Conservation (phyloP, 2,797 vertebrate genomes). For the Calcarius lapponicus region DNA sequence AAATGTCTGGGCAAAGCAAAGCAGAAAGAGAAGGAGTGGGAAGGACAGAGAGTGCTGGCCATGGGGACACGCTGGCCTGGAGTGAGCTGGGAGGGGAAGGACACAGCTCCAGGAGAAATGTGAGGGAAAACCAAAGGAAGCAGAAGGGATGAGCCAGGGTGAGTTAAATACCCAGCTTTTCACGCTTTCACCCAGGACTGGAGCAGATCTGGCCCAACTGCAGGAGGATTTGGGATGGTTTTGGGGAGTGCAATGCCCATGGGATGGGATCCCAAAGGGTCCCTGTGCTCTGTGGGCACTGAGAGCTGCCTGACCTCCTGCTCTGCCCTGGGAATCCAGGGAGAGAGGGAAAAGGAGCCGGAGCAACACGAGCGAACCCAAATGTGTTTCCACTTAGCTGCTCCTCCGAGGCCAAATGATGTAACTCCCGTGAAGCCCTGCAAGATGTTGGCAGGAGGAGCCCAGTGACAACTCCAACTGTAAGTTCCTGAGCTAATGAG, state of each 20-base stretch:
- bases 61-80: fast-evolving
- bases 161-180: neutral
- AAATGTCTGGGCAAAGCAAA: neutral
- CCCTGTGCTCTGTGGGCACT: neutral
- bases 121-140: neutral
- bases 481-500: constrained; percentile 63
- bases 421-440: constrained; percentile 47
- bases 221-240: neutral
- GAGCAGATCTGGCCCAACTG: fast-evolving
- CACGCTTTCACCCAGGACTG: fast-evolving
- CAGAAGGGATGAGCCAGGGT: neutral
- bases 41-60: neutral
- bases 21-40: neutral
- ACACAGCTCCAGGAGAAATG: neutral
- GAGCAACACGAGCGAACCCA: neutral
- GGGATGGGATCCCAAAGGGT: neutral
- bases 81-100: neutral
- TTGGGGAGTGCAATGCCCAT: fast-evolving
- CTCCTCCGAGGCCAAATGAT: constrained; percentile 54
- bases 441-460: constrained; percentile 24
- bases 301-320: neutral
- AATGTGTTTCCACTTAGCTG: constrained; percentile 70
- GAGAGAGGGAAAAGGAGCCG: neutral
- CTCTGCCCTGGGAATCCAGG: fast-evolving
- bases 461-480: constrained; percentile 60